Conservation (phyloP, 2,797 vertebrate genomes). For the Alfaro cultratus region DNA sequence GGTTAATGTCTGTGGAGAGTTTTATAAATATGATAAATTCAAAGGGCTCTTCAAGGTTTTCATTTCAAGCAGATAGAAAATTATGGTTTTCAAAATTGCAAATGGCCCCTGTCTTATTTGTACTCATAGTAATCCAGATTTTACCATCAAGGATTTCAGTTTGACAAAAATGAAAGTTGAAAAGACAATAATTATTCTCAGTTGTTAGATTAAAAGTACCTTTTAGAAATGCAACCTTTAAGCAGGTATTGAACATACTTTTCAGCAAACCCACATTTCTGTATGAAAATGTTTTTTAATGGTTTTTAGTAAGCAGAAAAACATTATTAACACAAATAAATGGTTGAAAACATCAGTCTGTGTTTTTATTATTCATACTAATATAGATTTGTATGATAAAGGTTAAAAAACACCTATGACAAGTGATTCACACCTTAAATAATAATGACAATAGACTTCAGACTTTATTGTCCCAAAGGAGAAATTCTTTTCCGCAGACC, state of each 20-base stretch:
- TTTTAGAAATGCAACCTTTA: neutral
- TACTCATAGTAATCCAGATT: slow-evolving; percentile 12
- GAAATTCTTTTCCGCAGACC: too few relatives aligned
- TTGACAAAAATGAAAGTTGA: slow-evolving; percentile 35
- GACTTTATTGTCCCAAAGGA: too few relatives aligned
- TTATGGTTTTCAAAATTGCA: neutral
- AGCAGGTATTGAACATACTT: neutral
- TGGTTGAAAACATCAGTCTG: neutral
- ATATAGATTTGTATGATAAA: neutral
- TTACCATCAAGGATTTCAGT: slow-evolving; percentile 17
- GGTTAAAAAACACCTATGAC: neutral
- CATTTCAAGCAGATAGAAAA: neutral
- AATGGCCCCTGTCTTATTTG: neutral
- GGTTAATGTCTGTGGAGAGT: slow-evolving; percentile 5
- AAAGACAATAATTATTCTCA: neutral
- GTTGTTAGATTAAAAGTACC: neutral
- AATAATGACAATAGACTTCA: too few relatives aligned
- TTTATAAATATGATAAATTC: slow-evolving; percentile 21
- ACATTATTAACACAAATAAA: neutral
- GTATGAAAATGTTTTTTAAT: neutral
- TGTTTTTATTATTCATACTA: neutral
- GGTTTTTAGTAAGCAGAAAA: neutral
- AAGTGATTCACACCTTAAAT: neutral
- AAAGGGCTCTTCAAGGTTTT: slow-evolving; percentile 28
- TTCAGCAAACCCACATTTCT: neutral